Conservation (phyloP, 35 echinoderm and acorn worm genomes). For the Amphiura filiformis region DNA sequence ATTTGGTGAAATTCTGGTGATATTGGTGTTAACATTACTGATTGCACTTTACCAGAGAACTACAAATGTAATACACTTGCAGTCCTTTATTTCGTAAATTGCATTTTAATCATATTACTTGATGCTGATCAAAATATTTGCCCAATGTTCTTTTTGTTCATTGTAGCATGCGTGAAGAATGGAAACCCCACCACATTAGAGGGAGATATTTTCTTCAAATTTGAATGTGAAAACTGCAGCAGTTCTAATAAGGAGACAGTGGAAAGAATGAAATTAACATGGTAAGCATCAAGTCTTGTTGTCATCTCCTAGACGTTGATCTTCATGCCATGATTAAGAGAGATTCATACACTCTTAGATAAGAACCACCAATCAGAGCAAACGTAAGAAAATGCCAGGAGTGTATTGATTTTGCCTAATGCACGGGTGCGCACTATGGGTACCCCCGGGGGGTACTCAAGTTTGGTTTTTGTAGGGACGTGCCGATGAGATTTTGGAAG, state of each 20-base stretch:
- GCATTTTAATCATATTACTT: neutral
- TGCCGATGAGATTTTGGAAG: too few species aligned
- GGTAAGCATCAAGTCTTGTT: slow-evolving; percentile 55
- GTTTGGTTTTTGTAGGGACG: too few species aligned
- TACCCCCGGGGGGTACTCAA: too few species aligned
- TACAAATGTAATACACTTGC: neutral
- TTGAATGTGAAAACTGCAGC: slow-evolving; percentile 68
- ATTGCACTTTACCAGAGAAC: neutral
- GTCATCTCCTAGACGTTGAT: neutral
- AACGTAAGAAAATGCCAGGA: too few species aligned
- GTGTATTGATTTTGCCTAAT: too few species aligned
- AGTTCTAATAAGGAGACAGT: slow-evolving; percentile 58
- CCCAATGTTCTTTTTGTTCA: neutral
- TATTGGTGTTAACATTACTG: neutral
- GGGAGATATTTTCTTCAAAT: slow-evolving; percentile 84
- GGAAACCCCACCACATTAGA: slow-evolving; percentile 78
- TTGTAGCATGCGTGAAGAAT: slow-evolving; percentile 74
- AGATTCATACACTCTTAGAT: too few species aligned
- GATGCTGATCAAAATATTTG: neutral
- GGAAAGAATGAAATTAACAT: slow-evolving; percentile 81
- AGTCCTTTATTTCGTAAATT: neutral
- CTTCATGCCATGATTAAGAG: too few species aligned
- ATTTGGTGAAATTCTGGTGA: too few species aligned
- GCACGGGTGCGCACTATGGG: too few species aligned
- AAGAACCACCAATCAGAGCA: too few species aligned